A percentile compares a stretch with the other conserved stretches of the same genome.
These are phyloP conservation scores for Numenius arquata DNA, from an alignment of 2,113 vertebrate genomes.

Conservation along the genomic window DNA sequence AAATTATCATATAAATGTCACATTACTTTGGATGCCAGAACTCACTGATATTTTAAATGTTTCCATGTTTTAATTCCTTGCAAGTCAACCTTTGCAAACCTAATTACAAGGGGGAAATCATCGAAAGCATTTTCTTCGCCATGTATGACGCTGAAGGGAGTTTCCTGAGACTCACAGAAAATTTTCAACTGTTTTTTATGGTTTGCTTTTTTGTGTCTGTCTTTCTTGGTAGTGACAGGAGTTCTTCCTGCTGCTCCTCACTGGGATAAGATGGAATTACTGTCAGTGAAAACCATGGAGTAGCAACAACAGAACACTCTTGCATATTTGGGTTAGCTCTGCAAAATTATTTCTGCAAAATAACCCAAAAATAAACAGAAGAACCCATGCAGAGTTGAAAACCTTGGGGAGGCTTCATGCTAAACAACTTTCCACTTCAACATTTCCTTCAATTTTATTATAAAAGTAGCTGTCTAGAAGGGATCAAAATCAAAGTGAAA, in stretches of 20 bases:
- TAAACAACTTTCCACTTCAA: background rate
- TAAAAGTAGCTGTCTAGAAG: background rate
- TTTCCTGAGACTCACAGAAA: background rate
- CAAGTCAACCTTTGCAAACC: slow-evolving; percentile 48
- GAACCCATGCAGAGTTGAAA: background rate
- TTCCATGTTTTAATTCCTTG: slow-evolving; percentile 43
- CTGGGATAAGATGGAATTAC: background rate
- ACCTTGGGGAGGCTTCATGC: background rate
- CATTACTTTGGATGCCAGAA: slow-evolving; percentile 21
- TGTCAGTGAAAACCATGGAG: background rate
- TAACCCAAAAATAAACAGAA: background rate
- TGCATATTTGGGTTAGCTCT: background rate
- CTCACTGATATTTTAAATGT: slow-evolving; percentile 45
- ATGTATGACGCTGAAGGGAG: background rate
- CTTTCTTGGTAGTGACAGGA: background rate
- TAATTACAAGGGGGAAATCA: slow-evolving; percentile 20
- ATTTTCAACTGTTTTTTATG: background rate
- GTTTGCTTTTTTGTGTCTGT: background rate
- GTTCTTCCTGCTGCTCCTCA: background rate
- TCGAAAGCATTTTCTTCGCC: background rate
- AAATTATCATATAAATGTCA: slow-evolving; percentile 65
- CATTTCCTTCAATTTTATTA: background rate
- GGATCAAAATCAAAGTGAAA: background rate
- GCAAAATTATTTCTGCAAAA: background rate
- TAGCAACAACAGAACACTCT: background rate